Conservation (phyloP, 2,797 vertebrate genomes). For the Megalops cyprinoides region DNA sequence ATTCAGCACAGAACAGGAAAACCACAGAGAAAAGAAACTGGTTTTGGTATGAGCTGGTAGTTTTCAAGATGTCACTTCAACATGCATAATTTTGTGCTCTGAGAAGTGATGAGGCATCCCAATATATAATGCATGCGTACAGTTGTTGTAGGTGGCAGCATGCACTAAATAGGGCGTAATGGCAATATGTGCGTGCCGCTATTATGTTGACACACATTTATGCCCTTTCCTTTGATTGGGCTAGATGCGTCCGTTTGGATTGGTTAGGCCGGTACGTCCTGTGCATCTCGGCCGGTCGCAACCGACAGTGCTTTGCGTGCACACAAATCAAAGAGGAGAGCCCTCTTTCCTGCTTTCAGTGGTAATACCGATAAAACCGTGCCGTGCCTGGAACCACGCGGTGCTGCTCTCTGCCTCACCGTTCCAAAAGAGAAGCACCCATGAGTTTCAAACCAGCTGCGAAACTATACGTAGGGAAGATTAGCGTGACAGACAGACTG, state of each 20-base stretch:
- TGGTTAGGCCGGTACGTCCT: too few relatives aligned
- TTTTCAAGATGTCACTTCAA: background rate
- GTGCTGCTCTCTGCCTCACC: background rate
- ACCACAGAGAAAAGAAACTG: conserved; percentile 11
- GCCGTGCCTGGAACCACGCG: background rate
- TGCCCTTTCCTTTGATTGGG: background rate
- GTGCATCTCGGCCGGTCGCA: too few relatives aligned
- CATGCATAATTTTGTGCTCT: background rate
- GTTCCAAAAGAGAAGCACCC: too few relatives aligned
- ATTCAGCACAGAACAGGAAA: conserved; percentile 6
- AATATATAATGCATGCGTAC: too few relatives aligned
- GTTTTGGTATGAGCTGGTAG: background rate
- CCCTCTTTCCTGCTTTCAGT: too few relatives aligned
- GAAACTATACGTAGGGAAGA: too few relatives aligned
- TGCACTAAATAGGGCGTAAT: background rate
- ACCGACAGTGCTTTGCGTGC: too few relatives aligned
- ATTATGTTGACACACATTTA: background rate
- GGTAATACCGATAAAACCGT: too few relatives aligned
- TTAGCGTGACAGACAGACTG: too few relatives aligned
- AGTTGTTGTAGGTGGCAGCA: background rate
- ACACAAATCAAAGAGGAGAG: too few relatives aligned
- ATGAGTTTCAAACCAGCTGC: too few relatives aligned
- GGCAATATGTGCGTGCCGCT: background rate
- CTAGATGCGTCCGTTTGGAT: background rate
- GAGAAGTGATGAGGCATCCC: background rate